Evolutionary conservation across 2,797 vertebrate species (phyloP).

Genomic region (Chromis chromis): DNA sequence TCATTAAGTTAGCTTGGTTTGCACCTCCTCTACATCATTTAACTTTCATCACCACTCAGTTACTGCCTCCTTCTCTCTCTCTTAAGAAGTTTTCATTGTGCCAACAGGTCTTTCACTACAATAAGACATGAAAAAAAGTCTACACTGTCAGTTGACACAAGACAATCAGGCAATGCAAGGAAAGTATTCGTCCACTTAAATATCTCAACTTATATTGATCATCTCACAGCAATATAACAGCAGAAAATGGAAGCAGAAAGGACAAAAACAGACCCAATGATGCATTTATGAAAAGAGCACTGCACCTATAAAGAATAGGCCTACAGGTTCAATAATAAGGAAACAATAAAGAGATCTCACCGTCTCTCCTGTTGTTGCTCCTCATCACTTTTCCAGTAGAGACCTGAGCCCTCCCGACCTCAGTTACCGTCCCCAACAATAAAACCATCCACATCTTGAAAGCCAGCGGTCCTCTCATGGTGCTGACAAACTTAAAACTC

Average conservation of each 20-base stretch:
- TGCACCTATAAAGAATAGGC: neutral
- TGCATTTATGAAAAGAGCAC: neutral
- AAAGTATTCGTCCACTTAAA: neutral
- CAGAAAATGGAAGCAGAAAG: too few relatives aligned
- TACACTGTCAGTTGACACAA: neutral
- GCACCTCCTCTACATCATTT: neutral
- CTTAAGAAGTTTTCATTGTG: neutral
- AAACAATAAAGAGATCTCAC: constrained; percentile 63
- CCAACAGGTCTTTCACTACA: constrained; percentile 13
- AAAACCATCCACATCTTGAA: constrained; percentile 69
- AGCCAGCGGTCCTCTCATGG: constrained; percentile 60
- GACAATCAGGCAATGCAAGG: neutral
- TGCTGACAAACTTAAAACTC: constrained; percentile 5
- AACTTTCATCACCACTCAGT: neutral
- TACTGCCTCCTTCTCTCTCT: neutral
- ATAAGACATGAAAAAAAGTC: neutral
- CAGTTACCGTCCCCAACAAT: constrained; percentile 40
- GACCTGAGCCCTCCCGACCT: constrained; percentile 60
- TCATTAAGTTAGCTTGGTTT: neutral
- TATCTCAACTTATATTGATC: neutral
- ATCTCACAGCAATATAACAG: neutral
- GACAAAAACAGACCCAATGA: too few relatives aligned
- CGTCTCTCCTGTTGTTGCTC: constrained; percentile 77
- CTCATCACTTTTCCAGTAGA: constrained; percentile 72
- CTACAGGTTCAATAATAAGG: neutral